Conservation (phyloP, 2,113 vertebrate genomes). For the Thalassoma bifasciatum region DNA sequence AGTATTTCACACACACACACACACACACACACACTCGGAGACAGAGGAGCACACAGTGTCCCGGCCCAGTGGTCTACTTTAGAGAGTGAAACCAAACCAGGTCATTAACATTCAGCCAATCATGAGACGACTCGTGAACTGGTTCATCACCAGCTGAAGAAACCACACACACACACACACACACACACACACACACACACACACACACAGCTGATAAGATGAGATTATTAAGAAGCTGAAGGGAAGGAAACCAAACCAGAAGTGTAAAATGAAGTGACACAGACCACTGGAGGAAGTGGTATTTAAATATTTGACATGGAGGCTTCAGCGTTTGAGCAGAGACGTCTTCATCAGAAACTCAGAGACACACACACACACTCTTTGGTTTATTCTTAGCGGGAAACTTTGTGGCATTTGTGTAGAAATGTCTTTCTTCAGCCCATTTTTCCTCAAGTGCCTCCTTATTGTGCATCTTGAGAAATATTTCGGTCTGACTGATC, state of each 20-base stretch:
- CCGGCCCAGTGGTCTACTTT: constrained; percentile 39
- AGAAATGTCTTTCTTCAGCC: no score
- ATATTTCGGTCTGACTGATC: no score
- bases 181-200: no score
- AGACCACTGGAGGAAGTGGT: constrained; percentile 12
- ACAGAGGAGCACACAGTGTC: not conserved
- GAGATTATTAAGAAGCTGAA: not conserved
- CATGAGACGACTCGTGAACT: constrained; percentile 33
- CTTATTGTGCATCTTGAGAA: no score
- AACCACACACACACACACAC: not conserved
- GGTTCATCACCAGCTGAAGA: constrained; percentile 32
- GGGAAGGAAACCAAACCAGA: not conserved
- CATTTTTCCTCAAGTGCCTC: no score
- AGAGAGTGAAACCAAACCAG: constrained; percentile 49
- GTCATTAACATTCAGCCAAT: constrained; percentile 42
- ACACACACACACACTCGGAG: no score
- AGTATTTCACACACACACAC: not conserved
- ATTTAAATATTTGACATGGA: constrained; percentile 14
- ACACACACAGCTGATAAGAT: not conserved
- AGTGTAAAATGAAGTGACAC: not conserved
- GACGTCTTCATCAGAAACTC: not conserved
- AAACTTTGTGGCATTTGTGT: no score
- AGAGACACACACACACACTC: no score
- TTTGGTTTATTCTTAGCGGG: no score
- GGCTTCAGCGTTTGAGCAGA: not conserved